Base-by-base conservation (phyloP, 2,113 vertebrate species). In the Tragulus kanchil region DNA sequence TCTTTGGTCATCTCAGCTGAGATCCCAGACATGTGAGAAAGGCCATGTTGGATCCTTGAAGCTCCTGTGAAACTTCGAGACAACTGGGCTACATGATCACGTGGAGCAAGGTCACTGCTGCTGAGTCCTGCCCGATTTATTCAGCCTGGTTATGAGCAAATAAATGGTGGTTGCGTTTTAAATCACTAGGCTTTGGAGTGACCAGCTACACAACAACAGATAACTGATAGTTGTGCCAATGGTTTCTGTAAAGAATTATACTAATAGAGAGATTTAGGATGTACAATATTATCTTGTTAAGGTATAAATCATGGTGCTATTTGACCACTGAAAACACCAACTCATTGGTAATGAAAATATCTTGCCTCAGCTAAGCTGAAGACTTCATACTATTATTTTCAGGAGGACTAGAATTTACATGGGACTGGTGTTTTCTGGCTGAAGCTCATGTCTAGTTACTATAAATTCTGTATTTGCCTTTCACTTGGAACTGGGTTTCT, bases 211-310 rank as follows among this genome's bases (percentile, higher is more conserved):
- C 17, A 62, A 23, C 0, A 78, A 48, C 78, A 85, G 15, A 69
- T 71, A 45, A 42, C 58, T 87, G 17, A 42, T 50, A 54, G 16
- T 48, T 86, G 36, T 6, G n/a, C 12, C 48, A 64, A 77, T 2
- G 2, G 59, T 87, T 91, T 91, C 42, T 77, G 48, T 65, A 75
- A 94, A 93, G 28, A 67, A 85, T 85, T 59, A 45, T 65, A 61
- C 5, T 48, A 77, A 67, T 75, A 25, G 75, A 82, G 77, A 90
- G 15, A 75, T 36, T 81, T 81, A 69, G 45, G 81, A 83, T 87
- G 25, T n/a, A 61, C 58, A 86, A 48, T 86, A 89, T 58, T 73
- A 54, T 52, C 50, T 82, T 65, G 25, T 64, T 48, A 87, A 71
- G 21, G 17, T 58, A 26, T 31, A 83, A 85, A 81, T 85, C 36